Conservation (phyloP, 2,888 invertebrate species). For the Plebejus argus region DNA sequence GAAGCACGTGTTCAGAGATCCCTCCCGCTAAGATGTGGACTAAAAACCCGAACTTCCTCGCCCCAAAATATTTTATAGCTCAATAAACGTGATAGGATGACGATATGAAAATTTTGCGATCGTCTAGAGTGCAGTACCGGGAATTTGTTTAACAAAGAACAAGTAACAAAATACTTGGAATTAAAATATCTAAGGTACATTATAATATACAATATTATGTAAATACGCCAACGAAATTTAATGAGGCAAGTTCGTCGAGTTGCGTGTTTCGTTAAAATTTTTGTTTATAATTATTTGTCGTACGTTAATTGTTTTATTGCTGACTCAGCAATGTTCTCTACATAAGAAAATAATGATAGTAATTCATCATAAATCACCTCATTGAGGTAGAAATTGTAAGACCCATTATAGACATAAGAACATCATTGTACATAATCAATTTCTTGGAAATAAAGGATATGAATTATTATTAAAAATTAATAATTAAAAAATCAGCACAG, state of each 20-base stretch:
- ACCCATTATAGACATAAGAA: no score
- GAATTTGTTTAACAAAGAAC: slow-evolving; percentile 34
- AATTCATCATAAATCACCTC: no score
- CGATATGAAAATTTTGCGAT: slow-evolving; percentile 21
- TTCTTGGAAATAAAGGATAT: no score
- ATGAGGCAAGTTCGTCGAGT: neutral
- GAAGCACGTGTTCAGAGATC: slow-evolving; percentile 68
- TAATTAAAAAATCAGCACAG: neutral
- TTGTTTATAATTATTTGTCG: neutral
- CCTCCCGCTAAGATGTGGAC: slow-evolving; percentile 48
- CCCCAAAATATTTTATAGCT: slow-evolving; percentile 42
- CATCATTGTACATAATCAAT: no score
- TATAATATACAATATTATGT: neutral
- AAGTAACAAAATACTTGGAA: neutral
- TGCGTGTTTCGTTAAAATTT: neutral
- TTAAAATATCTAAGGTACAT: neutral
- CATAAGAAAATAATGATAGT: neutral
- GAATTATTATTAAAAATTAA: no score
- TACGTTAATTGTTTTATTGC: neutral
- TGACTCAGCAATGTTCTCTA: neutral
- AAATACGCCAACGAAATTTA: neutral
- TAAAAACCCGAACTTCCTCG: slow-evolving; percentile 45
- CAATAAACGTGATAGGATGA: slow-evolving; percentile 11
- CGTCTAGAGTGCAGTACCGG: slow-evolving; percentile 30
- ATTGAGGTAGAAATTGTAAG: no score